Conservation (phyloP, 2,888 invertebrate genomes). For the Nomada hirtipes region DNA sequence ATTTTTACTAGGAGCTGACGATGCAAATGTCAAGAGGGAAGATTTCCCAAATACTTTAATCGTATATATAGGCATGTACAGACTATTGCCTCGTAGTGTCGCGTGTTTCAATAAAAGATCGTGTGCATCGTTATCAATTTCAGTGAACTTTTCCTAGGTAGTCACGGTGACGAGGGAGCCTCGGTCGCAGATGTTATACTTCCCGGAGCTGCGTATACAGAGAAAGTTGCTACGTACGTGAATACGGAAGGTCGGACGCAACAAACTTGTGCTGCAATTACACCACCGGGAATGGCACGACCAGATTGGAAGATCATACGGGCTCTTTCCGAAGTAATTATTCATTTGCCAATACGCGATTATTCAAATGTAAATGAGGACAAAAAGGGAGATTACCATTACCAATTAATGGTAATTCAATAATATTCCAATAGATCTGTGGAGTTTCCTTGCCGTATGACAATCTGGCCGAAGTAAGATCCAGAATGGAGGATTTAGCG, state of each 20-base stretch:
- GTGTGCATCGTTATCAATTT: neutral
- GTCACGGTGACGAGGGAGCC: constrained; percentile 98
- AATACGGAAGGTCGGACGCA: constrained; percentile 99
- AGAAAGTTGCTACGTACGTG: constrained; percentile 98
- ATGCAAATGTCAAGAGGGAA: constrained; percentile 90
- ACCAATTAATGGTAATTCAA: constrained; percentile 11
- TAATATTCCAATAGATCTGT: constrained; percentile 84
- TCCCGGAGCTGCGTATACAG: constrained; percentile 99
- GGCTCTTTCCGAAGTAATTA: constrained; percentile 95
- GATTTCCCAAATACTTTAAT: constrained; percentile 93
- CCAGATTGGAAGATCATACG: constrained; percentile 99
- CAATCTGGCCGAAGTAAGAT: constrained; percentile 92
- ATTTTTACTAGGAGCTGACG: constrained; percentile 97
- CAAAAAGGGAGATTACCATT: neutral
- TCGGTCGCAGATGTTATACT: constrained; percentile 96
- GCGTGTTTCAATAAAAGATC: neutral
- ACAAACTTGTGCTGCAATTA: constrained; percentile 93
- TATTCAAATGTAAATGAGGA: neutral
- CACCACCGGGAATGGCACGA: constrained; percentile 96
- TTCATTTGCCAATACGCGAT: neutral
- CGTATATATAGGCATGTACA: constrained; percentile 91
- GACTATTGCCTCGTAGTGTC: neutral
- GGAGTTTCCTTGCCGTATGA: constrained; percentile 94
- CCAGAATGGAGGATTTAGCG: constrained; percentile 92
- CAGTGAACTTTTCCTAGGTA: constrained; percentile 86